phyloP scores from a whole-genome alignment of 2,888 invertebrate genomes.

The Parapristionchus giblindavisi region DNA sequence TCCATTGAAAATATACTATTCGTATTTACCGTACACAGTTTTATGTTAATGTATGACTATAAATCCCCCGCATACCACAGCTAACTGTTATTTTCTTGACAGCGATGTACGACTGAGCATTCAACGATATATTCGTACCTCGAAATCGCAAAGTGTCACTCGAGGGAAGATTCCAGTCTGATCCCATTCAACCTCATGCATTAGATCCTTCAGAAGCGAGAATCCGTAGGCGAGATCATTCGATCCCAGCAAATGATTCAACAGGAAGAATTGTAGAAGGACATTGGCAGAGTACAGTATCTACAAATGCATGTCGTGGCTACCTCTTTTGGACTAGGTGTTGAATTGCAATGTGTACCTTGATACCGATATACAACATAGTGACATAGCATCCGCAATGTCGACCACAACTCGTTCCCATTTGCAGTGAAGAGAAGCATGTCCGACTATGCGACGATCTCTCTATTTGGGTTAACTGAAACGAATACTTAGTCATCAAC shows the following conservation, averaged over 20 bases:
- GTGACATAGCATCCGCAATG: slow-evolving; percentile 70
- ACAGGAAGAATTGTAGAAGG: slow-evolving; percentile 67
- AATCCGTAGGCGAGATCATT: slow-evolving; percentile 69
- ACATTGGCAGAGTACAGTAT: slow-evolving; percentile 68
- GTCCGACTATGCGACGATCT: slow-evolving; percentile 60
- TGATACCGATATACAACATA: slow-evolving; percentile 69
- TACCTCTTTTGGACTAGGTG: no score
- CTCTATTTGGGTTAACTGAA: slow-evolving; percentile 66
- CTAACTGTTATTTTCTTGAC: not conserved
- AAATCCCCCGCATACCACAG: not conserved
- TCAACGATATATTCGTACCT: slow-evolving; percentile 49
- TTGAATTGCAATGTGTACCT: no score
- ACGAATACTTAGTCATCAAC: slow-evolving; percentile 11
- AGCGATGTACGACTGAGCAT: no score
- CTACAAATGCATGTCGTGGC: slow-evolving; percentile 43
- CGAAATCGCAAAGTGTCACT: slow-evolving; percentile 70
- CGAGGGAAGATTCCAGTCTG: slow-evolving; percentile 70
- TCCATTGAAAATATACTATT: no score
- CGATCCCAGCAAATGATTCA: slow-evolving; percentile 68
- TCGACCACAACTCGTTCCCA: slow-evolving; percentile 64
- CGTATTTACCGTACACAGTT: not conserved
- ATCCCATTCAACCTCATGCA: slow-evolving; percentile 69
- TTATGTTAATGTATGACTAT: not conserved
- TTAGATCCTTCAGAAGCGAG: slow-evolving; percentile 67
- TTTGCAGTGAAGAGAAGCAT: slow-evolving; percentile 58